These are phyloP conservation scores for Pecten maximus DNA, from an alignment of 2,888 invertebrate genomes.

Conservation along the genomic window DNA sequence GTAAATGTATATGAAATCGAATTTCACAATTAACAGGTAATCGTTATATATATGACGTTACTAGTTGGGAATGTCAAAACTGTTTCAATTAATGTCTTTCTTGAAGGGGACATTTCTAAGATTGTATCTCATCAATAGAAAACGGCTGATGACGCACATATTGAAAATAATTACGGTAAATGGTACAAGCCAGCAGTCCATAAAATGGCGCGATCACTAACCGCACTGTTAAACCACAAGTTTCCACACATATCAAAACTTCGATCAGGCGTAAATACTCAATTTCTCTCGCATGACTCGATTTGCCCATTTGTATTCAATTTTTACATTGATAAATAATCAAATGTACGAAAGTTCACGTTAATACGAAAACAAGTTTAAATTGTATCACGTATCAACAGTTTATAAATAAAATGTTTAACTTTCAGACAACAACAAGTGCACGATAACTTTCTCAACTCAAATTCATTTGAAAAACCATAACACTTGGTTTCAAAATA, in stretches of 20 bases:
- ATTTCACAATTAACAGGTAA: not conserved
- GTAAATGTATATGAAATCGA: constrained; percentile 14
- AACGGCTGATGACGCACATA: not conserved
- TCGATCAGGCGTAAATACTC: not conserved
- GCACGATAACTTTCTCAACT: too few species aligned
- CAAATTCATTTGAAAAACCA: too few species aligned
- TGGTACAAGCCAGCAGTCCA: not conserved
- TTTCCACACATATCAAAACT: not conserved
- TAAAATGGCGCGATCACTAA: not conserved
- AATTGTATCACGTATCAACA: not conserved
- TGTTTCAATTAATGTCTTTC: constrained; percentile 14
- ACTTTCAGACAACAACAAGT: too few species aligned
- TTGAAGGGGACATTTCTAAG: not conserved
- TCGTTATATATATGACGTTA: not conserved
- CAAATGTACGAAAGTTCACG: not conserved
- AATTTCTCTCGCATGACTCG: not conserved
- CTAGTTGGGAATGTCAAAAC: not conserved
- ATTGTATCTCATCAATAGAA: not conserved
- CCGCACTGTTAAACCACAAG: not conserved
- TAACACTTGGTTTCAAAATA: too few species aligned
- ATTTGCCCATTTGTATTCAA: not conserved
- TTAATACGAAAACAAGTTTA: not conserved
- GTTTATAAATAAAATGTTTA: too few species aligned
- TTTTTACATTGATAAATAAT: not conserved
- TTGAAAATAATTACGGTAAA: constrained; percentile 20